These are phyloP conservation scores for Neoarius graeffei DNA, from an alignment of 2,113 vertebrate species.

Conservation along the genomic window DNA sequence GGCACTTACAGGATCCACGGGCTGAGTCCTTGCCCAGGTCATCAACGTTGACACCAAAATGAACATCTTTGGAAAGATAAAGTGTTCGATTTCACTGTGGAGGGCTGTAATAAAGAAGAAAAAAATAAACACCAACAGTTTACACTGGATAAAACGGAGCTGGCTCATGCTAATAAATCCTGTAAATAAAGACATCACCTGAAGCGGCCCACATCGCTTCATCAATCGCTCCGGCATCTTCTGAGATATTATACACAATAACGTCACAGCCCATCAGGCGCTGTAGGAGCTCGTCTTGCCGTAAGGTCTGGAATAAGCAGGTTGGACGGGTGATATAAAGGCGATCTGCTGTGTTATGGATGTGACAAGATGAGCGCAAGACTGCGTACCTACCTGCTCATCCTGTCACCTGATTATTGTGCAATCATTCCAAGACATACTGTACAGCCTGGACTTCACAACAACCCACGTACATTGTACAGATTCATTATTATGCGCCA, in stretches of 20 bases:
- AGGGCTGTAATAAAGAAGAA: constrained; percentile 66
- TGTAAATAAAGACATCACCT: constrained; percentile 67
- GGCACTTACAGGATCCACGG: constrained; percentile 77
- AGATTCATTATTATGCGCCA: no score
- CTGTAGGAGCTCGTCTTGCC: constrained; percentile 72
- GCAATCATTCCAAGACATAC: no score
- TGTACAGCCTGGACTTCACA: no score
- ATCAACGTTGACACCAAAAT: constrained; percentile 90
- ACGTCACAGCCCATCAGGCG: constrained; percentile 83
- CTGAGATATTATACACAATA: constrained; percentile 89
- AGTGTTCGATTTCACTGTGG: constrained; percentile 70
- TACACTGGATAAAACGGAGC: neutral
- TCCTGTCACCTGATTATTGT: no score
- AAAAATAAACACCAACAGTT: neutral
- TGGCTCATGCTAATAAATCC: neutral
- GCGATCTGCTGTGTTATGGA: neutral
- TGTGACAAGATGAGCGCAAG: neutral
- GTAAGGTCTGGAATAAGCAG: constrained; percentile 63
- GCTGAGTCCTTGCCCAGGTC: constrained; percentile 86
- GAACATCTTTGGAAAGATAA: constrained; percentile 81
- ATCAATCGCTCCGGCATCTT: constrained; percentile 73
- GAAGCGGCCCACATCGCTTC: constrained; percentile 87
- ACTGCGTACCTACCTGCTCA: no score
- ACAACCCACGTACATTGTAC: no score
- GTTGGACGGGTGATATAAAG: neutral